Conservation (phyloP, 2,797 vertebrate genomes). For the Lagothrix lagotricha region DNA sequence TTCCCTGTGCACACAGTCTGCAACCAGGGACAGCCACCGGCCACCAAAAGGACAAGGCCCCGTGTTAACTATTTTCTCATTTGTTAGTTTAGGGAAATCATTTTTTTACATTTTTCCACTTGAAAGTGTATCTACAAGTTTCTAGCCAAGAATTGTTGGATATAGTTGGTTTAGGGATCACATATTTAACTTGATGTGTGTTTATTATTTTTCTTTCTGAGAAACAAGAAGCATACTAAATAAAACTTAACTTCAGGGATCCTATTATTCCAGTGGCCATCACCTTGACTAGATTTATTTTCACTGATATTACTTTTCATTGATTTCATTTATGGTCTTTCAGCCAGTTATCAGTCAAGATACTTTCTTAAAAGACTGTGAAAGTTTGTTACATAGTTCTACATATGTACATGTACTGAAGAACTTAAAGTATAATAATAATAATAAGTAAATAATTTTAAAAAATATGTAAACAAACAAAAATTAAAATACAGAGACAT, state of each 20-base stretch:
- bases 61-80: not conserved
- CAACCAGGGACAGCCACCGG: not conserved
- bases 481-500: too few relatives aligned
- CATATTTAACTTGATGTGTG: not conserved
- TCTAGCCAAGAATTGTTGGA: not conserved
- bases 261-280: not conserved
- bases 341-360: constrained; percentile 11
- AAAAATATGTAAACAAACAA: too few relatives aligned
- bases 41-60: not conserved
- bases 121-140: not conserved
- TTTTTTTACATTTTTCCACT: not conserved
- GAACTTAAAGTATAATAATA: too few relatives aligned
- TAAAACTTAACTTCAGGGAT: not conserved
- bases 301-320: not conserved
- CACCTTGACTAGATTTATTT: not conserved
- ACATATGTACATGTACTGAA: too few relatives aligned
- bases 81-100: not conserved
- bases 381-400: not conserved
- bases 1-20: not conserved
- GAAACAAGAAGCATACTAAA: not conserved
- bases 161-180: not conserved
- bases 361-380: not conserved
- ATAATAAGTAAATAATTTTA: too few relatives aligned
- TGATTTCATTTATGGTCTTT: constrained; percentile 22
- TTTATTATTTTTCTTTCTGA: not conserved